Conservation (phyloP, 2,797 vertebrate species). For the Crocidura indochinensis region DNA sequence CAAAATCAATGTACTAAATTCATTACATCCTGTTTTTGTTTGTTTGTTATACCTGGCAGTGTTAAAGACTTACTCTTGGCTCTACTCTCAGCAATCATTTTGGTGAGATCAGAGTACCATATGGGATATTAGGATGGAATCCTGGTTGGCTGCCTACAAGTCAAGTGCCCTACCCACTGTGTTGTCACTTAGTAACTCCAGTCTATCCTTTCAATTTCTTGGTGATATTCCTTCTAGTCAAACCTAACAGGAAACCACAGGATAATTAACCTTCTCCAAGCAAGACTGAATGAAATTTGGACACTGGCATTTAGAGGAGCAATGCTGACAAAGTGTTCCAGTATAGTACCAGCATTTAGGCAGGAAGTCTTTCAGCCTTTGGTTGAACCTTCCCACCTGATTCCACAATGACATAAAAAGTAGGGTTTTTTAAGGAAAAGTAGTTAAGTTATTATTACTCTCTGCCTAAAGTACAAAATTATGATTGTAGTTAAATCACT, state of each 20-base stretch:
- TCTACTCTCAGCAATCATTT: too few relatives aligned
- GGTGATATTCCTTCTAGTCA: background rate
- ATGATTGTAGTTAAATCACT: background rate
- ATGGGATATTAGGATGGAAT: too few relatives aligned
- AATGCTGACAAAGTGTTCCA: background rate
- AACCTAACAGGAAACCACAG: conserved; percentile 12
- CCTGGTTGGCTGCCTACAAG: too few relatives aligned
- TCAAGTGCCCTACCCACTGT: too few relatives aligned
- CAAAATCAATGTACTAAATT: conserved; percentile 15
- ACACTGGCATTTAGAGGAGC: background rate
- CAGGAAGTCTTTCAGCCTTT: background rate
- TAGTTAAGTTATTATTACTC: background rate
- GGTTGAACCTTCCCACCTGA: background rate
- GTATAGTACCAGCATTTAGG: background rate
- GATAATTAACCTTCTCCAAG: background rate
- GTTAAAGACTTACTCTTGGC: too few relatives aligned
- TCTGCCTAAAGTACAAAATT: background rate
- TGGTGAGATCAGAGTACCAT: too few relatives aligned
- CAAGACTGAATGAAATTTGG: background rate
- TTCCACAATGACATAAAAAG: background rate
- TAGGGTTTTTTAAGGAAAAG: background rate
- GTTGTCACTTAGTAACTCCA: too few relatives aligned
- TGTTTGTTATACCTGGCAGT: too few relatives aligned
- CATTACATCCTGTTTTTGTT: background rate
- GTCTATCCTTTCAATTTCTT: conserved; percentile 1